These are phyloP conservation scores for Varanus salvator DNA, from an alignment of 2,113 vertebrate species.

Conservation along the genomic window DNA sequence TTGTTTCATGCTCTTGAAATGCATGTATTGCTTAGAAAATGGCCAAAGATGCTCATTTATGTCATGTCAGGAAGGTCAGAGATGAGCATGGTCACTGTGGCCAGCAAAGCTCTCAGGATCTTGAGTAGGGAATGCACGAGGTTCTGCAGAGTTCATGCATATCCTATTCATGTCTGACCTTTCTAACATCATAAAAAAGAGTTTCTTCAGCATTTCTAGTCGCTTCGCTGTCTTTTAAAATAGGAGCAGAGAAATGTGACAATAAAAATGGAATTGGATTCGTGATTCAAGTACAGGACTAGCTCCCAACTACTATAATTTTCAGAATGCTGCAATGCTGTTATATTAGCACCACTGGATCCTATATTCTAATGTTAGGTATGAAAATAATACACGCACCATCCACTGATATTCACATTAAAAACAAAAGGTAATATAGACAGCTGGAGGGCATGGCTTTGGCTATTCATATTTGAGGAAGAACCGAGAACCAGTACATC, in stretches of 20 bases:
- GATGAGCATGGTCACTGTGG: background rate
- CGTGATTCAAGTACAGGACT: background rate
- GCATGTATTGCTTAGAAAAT: background rate
- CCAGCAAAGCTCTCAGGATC: background rate
- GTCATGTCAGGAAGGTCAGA: slow-evolving; percentile 12
- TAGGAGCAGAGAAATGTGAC: background rate
- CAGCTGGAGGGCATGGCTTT: background rate
- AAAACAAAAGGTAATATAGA: background rate
- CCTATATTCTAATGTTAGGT: background rate
- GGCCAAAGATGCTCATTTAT: background rate
- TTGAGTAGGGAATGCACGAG: background rate
- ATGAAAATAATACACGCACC: background rate
- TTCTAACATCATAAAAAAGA: background rate
- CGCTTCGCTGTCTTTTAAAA: background rate
- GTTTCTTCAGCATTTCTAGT: background rate
- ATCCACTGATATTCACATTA: background rate
- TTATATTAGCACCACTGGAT: background rate
- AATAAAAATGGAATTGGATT: background rate
- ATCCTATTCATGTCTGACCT: background rate
- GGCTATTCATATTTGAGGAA: background rate
- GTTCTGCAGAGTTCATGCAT: background rate
- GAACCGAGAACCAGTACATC: background rate
- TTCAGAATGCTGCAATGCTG: background rate
- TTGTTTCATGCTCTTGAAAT: background rate
- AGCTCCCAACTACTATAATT: background rate